Evolutionary conservation across 2,113 vertebrate genomes (phyloP), one percentile per base, ranked within the genome.

Genomic region (Pterocles orientalis): DNA sequence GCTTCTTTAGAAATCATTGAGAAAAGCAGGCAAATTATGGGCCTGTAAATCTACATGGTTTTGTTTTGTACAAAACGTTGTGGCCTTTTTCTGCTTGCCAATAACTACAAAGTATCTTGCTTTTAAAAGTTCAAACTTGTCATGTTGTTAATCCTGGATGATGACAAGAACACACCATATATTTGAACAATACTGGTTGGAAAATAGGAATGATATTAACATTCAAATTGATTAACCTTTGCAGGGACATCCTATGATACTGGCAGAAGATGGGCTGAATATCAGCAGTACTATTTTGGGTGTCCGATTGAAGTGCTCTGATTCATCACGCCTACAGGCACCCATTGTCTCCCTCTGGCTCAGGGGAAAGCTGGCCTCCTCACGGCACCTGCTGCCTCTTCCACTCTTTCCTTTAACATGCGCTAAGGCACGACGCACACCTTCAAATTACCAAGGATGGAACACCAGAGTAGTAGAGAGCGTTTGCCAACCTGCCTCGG

Each of bases 91-190:
- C 79, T 94, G 83, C 45, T 89, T 66, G 95, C 85, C 56, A 96
- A 71, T 89, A 94, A 96, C 89, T 96, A 78, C 39, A 82, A 92
- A 87, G 84, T 66, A 68, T 64, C 66, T 88, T 86, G 73, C 54
- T 95, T 97, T 95, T 70, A 94, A 91, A 96, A 97, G 94, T 96
- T 97, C 94, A 97, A 19, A 83, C 58, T 98, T 93, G 80, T 85
- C 87, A 73, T 61, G 18, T 65, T 90, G 51, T 93, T 96, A 95
- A 96, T 95, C 47, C 23, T 76, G 41, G 61, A 76, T 65, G 65
- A 97, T 6, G 17, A 72, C 76, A 78, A 85, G 24, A 0, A 0
- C n/a, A 15, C 28, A 29, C 45, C 50, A 73, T 51, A 76, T 43
- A 73, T 90, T 78, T 92, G 68, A 88, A 97, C 92, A 85, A 81